A percentile compares a stretch with the other conserved stretches of the same genome.
These are phyloP conservation scores for Sceloporus tristichus DNA, from an alignment of 2,113 vertebrate genomes.

Conservation along the genomic window DNA sequence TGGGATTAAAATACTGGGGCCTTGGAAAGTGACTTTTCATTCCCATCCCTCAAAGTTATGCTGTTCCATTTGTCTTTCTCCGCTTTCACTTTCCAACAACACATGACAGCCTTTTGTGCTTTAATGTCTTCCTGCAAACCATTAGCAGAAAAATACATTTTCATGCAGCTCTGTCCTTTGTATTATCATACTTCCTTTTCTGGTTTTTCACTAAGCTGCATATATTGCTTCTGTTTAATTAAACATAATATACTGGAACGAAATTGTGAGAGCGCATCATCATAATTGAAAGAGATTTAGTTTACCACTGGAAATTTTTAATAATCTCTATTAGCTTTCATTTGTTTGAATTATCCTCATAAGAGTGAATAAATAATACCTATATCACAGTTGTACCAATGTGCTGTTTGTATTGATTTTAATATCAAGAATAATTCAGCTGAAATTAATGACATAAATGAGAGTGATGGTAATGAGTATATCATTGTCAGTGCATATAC, in stretches of 20 bases:
- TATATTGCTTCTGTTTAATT: constrained; percentile 74
- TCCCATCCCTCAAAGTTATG: constrained; percentile 67
- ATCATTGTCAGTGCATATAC: constrained; percentile 16
- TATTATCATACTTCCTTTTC: constrained; percentile 59
- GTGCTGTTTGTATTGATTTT: constrained; percentile 57
- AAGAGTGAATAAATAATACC: constrained; percentile 65
- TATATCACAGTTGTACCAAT: constrained; percentile 58
- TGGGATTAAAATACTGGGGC: constrained; percentile 64
- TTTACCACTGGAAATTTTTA: constrained; percentile 54
- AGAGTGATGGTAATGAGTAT: not conserved
- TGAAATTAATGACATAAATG: constrained; percentile 59
- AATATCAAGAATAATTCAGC: constrained; percentile 67
- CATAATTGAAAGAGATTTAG: constrained; percentile 59
- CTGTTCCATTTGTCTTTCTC: constrained; percentile 64
- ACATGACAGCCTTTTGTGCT: constrained; percentile 67
- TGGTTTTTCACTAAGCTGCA: constrained; percentile 67
- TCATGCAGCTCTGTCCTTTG: constrained; percentile 73
- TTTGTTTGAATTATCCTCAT: constrained; percentile 63
- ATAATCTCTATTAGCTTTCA: constrained; percentile 63
- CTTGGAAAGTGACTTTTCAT: constrained; percentile 72
- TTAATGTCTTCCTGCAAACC: constrained; percentile 75
- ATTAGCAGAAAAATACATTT: constrained; percentile 76
- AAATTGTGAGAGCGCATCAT: constrained; percentile 48
- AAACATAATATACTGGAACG: constrained; percentile 32
- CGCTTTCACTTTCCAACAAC: constrained; percentile 22